Base-by-base conservation (phyloP, 2,113 vertebrate genomes). In the Vimba vimba region DNA sequence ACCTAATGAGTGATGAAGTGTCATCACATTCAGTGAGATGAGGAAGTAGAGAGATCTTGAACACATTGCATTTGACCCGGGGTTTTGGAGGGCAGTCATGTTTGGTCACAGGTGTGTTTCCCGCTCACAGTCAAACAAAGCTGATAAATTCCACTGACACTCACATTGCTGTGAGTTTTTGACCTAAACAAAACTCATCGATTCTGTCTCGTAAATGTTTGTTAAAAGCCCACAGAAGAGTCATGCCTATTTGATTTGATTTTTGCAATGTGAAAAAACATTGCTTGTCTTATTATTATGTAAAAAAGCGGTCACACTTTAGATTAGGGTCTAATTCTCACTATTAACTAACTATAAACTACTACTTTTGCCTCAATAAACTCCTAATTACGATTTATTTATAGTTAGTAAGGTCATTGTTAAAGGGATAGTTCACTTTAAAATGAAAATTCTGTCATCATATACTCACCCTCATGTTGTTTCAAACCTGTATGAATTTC, bases 101-200 rank as follows among this genome's bases (percentile, higher is more conserved):
- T 79, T 69, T 45, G 50, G 64, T 9, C 62, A 77, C 76, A 85
- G 62, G 84, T 71, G 76, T 21, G 6, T 43, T 66, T 57, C 6
- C 13, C 30, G 1, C 84, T 79, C 69, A 27, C 12, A 59, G 50
- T n/a, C 50, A 73, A 59, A 75, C 69, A 50, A 69, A 79, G 25
- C 69, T 73, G 90, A 90, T 87, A 88, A 81, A 78, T 87, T 0
- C 0, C 89, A 86, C 91, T 88, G 43, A 77, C 33, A 33, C 33
- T 33, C 33, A 33, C 33, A 33, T 33, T 33, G 33, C 33, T 33
- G 33, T 33, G 33, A 4, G 33, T 33, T 33, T 33, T 33, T 33
- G 33, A 33, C 33, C 33, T 33, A 4, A 33, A 33, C 33, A 33
- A 3, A 33, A 33, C 33, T 33, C 33, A 33, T 33, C 33, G 33